phyloP scores from a whole-genome alignment of 2,797 vertebrate genomes.

The Neopelma chrysocephalum region DNA sequence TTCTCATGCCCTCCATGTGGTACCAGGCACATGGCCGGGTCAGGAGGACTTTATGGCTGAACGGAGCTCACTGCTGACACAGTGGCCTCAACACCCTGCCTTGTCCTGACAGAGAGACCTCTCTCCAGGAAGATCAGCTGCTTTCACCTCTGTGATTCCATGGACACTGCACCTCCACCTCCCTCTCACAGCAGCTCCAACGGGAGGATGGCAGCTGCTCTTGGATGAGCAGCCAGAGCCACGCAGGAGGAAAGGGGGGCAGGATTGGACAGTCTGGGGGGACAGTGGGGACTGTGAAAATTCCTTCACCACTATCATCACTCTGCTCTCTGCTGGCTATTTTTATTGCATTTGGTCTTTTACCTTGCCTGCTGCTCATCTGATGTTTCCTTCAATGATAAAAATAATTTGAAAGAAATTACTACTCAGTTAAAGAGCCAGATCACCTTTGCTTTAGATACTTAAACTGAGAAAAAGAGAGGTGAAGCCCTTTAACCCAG shows the following conservation, averaged over 20 bases:
- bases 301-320: background rate
- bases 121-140: rapidly evolving
- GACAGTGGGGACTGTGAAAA: rapidly evolving
- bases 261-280: background rate
- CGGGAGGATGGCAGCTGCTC: background rate
- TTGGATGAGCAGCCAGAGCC: rapidly evolving
- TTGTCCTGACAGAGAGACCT: background rate
- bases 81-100: rapidly evolving
- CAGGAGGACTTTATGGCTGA: background rate
- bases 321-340: background rate
- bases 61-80: rapidly evolving
- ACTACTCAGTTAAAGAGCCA: background rate
- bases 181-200: background rate
- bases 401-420: background rate
- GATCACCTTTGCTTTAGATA: background rate
- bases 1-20: background rate
- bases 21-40: background rate
- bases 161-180: rapidly evolving
- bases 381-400: rapidly evolving
- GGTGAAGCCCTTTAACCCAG: background rate
- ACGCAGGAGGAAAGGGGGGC: background rate
- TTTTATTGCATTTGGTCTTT: background rate
- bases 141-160: background rate
- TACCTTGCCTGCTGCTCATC: background rate
- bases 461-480: background rate